Evolutionary conservation across 2,113 vertebrate genomes (phyloP).

Genomic region (Choloepus hoffmanni): DNA sequence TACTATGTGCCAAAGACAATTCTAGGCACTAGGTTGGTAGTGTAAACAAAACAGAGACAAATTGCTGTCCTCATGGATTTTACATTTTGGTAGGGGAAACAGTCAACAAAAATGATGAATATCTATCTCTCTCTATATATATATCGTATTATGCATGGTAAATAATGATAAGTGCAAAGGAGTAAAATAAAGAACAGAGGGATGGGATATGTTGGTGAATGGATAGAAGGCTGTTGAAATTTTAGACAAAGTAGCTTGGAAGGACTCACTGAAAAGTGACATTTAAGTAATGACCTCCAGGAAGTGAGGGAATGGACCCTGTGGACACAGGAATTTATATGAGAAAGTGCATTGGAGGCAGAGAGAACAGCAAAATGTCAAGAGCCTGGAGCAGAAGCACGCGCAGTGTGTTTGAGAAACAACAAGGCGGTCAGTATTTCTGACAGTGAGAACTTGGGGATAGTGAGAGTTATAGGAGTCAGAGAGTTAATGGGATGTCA

Average conservation of each 20-base stretch:
- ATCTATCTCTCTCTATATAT: background rate
- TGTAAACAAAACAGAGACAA: background rate
- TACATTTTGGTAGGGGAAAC: background rate
- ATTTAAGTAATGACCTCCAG: background rate
- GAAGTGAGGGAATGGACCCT: background rate
- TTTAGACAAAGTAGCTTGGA: constrained; percentile 8
- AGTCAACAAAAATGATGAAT: background rate
- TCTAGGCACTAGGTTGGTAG: background rate
- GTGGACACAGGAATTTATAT: background rate
- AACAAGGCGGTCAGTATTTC: background rate
- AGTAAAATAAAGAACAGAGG: background rate
- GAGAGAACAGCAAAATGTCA: background rate
- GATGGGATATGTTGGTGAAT: background rate
- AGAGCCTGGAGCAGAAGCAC: background rate
- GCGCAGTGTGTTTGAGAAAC: background rate
- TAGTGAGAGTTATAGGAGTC: background rate
- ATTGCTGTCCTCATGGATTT: background rate
- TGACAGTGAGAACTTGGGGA: background rate
- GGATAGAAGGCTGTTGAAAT: background rate
- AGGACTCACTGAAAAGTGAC: background rate
- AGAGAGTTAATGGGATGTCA: background rate
- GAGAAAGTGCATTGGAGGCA: background rate
- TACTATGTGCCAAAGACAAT: background rate
- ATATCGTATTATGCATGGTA: background rate
- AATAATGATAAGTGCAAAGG: background rate